Evolutionary conservation across 2,113 vertebrate genomes (phyloP).

Genomic region (Ptyas mucosa): DNA sequence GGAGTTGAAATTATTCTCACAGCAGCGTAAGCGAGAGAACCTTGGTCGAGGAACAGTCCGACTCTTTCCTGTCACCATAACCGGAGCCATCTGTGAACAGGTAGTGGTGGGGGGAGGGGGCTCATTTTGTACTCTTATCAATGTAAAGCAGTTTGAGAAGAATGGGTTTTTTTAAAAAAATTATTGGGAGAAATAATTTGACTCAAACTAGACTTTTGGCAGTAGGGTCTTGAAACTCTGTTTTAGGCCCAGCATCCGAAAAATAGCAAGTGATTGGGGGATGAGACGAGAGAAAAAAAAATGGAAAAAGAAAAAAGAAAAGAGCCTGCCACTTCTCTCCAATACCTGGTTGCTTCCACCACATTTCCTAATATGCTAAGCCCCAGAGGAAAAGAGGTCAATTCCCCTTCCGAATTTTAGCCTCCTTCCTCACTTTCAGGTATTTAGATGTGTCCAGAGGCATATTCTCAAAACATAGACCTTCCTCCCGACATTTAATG

Average conservation of each 20-base stretch:
- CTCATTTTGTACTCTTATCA: neutral
- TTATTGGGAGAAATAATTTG: neutral
- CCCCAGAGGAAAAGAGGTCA: neutral
- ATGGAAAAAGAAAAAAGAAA: too few relatives aligned
- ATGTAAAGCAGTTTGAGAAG: neutral
- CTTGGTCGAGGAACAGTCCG: conserved; percentile 91
- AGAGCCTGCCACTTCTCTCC: neutral
- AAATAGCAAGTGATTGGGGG: neutral
- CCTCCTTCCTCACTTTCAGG: neutral
- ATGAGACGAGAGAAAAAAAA: too few relatives aligned
- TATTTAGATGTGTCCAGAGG: neutral
- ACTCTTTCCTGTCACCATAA: conserved; percentile 95
- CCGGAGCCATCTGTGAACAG: conserved; percentile 95
- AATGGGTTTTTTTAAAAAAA: neutral
- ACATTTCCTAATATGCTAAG: neutral
- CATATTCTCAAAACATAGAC: neutral
- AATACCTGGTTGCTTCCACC: neutral
- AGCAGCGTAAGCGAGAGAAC: conserved; percentile 93
- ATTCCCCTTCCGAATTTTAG: neutral
- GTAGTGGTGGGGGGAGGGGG: conserved; percentile 54
- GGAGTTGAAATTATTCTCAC: conserved; percentile 96
- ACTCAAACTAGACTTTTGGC: neutral
- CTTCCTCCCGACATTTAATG: neutral
- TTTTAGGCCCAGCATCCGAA: neutral
- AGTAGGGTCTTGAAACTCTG: neutral